These are phyloP conservation scores for Musca domestica DNA, from an alignment of 1,140 invertebrate species.

Conservation along the genomic window DNA sequence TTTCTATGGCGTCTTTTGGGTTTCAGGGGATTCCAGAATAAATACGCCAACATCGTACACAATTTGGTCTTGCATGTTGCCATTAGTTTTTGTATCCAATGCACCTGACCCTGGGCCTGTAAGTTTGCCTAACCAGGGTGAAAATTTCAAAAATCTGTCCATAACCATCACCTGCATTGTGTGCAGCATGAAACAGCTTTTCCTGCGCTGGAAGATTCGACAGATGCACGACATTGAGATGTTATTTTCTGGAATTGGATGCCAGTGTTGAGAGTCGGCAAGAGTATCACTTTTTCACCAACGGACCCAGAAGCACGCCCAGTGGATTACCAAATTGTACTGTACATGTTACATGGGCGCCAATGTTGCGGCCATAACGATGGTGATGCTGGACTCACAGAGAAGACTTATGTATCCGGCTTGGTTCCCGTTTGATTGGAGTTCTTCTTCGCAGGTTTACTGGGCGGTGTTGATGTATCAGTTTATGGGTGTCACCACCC, in stretches of 20 bases:
- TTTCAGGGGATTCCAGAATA: not conserved
- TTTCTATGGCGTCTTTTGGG: constrained; percentile 7
- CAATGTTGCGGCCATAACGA: constrained; percentile 27
- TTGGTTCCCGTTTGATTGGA: constrained; percentile 37
- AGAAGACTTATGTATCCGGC: constrained; percentile 32
- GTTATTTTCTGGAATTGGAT: constrained; percentile 31
- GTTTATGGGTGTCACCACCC: constrained; percentile 25
- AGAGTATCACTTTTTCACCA: constrained; percentile 28
- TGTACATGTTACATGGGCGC: constrained; percentile 27
- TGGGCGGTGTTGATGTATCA: constrained; percentile 34
- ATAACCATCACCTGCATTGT: constrained; percentile 30
- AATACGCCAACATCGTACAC: constrained; percentile 6
- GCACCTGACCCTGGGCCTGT: constrained; percentile 30
- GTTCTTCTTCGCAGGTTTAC: constrained; percentile 11
- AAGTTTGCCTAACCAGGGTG: not conserved
- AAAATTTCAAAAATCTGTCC: constrained; percentile 31
- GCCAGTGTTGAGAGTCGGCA: constrained; percentile 23
- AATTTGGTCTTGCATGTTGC: constrained; percentile 25
- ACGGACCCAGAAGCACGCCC: constrained; percentile 3
- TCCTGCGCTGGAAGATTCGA: constrained; percentile 26
- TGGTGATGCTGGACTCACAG: constrained; percentile 23
- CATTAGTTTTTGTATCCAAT: constrained; percentile 31
- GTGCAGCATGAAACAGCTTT: constrained; percentile 32
- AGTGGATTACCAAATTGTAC: constrained; percentile 27
- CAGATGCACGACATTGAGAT: constrained; percentile 28